These are phyloP conservation scores for Limenitis camilla DNA, from an alignment of 2,888 invertebrate genomes.

Conservation along the genomic window DNA sequence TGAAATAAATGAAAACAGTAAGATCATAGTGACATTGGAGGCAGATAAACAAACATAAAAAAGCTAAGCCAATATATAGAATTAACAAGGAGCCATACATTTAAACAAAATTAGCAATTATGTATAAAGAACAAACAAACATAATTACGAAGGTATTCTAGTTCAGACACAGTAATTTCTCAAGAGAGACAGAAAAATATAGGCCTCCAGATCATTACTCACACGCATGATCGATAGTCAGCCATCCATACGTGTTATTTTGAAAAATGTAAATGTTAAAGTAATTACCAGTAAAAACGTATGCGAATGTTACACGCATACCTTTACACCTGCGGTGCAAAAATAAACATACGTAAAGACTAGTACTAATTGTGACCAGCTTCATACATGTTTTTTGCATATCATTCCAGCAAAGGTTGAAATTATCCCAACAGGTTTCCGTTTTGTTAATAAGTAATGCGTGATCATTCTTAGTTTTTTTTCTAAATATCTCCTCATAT, in stretches of 20 bases:
- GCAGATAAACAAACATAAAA: neutral
- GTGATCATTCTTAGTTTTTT: too few relatives aligned
- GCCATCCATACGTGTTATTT: conserved; percentile 33
- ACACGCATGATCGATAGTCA: conserved; percentile 23
- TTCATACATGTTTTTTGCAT: neutral
- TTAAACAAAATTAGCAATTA: neutral
- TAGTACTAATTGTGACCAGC: neutral
- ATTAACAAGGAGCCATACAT: too few relatives aligned
- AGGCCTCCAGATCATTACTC: conserved; percentile 11
- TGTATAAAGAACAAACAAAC: conserved; percentile 1
- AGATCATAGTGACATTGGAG: too few relatives aligned
- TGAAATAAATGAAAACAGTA: too few relatives aligned
- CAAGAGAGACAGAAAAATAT: conserved; percentile 18
- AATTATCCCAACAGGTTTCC: neutral
- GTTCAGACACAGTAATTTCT: conserved; percentile 12
- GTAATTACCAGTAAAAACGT: conserved; percentile 25
- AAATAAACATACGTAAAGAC: neutral
- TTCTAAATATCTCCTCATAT: too few relatives aligned
- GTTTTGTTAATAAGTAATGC: neutral
- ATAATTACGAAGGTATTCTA: neutral
- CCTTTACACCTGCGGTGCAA: conserved; percentile 1
- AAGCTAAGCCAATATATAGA: neutral
- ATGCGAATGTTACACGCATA: conserved; percentile 4
- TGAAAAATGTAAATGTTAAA: conserved; percentile 32
- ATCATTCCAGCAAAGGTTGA: too few relatives aligned